These are phyloP conservation scores for Orchesella flavescens DNA, from an alignment of 2,888 invertebrate genomes.

Conservation along the genomic window DNA sequence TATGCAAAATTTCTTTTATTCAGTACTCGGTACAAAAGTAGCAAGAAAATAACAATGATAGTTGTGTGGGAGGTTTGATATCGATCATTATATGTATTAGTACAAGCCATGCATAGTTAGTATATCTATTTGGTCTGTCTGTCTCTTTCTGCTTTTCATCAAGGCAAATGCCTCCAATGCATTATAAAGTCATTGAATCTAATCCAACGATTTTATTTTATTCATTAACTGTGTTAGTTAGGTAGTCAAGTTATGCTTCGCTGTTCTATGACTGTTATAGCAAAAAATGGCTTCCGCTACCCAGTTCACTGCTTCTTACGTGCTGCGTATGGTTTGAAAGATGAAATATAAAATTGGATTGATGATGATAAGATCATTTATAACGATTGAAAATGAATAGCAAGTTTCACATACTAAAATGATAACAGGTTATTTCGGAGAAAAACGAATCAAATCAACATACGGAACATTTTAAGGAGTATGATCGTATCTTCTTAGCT, in stretches of 20 bases:
- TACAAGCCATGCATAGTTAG: too few species aligned
- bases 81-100: constrained; percentile 55
- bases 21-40: constrained; percentile 3
- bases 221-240: too few species aligned
- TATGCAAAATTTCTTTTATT: constrained; percentile 47
- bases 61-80: constrained; percentile 33
- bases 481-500: too few species aligned
- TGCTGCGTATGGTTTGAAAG: constrained; percentile 47
- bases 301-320: constrained; percentile 45
- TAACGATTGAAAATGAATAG: constrained; percentile 9
- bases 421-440: constrained; percentile 13
- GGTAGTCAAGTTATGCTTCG: too few species aligned
- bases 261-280: too few species aligned
- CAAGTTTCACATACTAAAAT: constrained; percentile 27
- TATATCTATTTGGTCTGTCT: too few species aligned
- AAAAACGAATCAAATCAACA: too few species aligned
- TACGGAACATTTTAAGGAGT: constrained; percentile 16
- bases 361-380: constrained; percentile 55
- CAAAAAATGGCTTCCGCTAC: too few species aligned
- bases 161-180: too few species aligned
- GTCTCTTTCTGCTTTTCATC: too few species aligned
- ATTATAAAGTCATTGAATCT: too few species aligned
- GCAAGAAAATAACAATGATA: constrained; percentile 45
- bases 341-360: constrained; percentile 58
- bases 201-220: too few species aligned